Percentiles rank a stretch among this genome's conserved stretches.
Evolutionary conservation across 1,140 invertebrate genomes (phyloP).

Genomic region (Lepidurus arcticus): DNA sequence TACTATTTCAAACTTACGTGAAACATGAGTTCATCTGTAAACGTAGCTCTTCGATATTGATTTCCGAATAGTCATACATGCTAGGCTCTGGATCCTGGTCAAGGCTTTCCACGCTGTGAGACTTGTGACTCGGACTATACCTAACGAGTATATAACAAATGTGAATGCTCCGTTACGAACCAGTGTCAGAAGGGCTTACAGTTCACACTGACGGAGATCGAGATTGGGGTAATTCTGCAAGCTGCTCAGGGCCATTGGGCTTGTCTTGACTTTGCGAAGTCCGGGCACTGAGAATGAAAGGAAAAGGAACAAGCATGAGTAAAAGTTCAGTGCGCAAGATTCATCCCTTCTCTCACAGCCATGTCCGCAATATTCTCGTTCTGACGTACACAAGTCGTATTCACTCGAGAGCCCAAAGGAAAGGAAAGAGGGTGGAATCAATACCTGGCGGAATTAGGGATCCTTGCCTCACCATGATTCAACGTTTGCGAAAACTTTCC

Average conservation of each 20-base stretch:
- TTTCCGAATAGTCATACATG: slow-evolving; percentile 43
- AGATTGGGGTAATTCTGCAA: slow-evolving; percentile 23
- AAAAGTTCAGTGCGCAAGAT: background rate
- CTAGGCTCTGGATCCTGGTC: background rate
- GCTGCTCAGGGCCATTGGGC: slow-evolving; percentile 26
- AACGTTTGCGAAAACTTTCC: background rate
- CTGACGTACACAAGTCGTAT: background rate
- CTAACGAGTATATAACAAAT: background rate
- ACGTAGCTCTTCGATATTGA: slow-evolving; percentile 66
- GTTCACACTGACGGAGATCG: slow-evolving; percentile 4
- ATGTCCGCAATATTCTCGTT: background rate
- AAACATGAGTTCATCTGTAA: slow-evolving; percentile 66
- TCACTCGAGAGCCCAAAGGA: background rate
- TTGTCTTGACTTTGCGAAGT: slow-evolving; percentile 28
- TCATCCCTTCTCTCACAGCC: background rate
- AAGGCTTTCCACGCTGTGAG: background rate
- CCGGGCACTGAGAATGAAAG: background rate
- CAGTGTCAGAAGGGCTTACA: background rate
- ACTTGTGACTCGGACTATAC: slow-evolving; percentile 22
- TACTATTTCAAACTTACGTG: slow-evolving; percentile 49
- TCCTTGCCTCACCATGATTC: slow-evolving; percentile 9
- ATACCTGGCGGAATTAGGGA: background rate
- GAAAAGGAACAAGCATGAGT: background rate
- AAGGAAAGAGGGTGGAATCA: background rate
- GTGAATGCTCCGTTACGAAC: background rate